These are phyloP conservation scores for Telmatochromis sp. DNA, from an alignment of 2,113 vertebrate genomes.

Conservation along the genomic window DNA sequence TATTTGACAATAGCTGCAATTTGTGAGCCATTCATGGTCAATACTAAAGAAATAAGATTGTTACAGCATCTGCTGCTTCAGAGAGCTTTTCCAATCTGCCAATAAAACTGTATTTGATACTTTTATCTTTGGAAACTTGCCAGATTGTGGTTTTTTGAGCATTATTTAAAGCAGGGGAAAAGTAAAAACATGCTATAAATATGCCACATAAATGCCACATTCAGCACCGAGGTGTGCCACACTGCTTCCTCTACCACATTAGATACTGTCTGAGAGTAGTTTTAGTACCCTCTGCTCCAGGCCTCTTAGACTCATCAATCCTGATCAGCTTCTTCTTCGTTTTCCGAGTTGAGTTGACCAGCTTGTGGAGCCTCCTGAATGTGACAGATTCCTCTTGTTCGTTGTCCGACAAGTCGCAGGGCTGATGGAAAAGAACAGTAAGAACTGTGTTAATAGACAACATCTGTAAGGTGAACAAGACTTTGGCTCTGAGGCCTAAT, in stretches of 20 bases:
- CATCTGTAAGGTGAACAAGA: neutral
- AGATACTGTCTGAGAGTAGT: neutral
- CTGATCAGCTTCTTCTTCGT: slow-evolving; percentile 91
- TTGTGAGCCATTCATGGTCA: neutral
- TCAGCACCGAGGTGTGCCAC: neutral
- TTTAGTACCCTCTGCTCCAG: slow-evolving; percentile 78
- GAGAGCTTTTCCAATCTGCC: neutral
- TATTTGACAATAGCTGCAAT: neutral
- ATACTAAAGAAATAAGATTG: neutral
- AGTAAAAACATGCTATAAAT: neutral
- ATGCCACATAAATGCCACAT: neutral
- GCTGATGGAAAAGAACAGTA: slow-evolving; percentile 58
- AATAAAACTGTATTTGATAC: neutral
- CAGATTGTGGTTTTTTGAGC: neutral
- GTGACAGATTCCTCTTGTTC: slow-evolving; percentile 88
- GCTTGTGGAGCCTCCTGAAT: slow-evolving; percentile 90
- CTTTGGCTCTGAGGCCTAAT: neutral
- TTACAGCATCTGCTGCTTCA: neutral
- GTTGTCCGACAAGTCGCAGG: slow-evolving; percentile 87
- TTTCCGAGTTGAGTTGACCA: slow-evolving; percentile 91
- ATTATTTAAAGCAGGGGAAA: neutral
- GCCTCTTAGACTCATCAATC: slow-evolving; percentile 87
- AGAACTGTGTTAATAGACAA: neutral
- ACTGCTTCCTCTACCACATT: neutral
- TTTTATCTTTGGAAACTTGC: neutral